A percentile compares a stretch with the other conserved stretches of the same genome.
Conservation (phyloP, 2,113 vertebrate species). For the Cryptomyrus ogoouensis region DNA sequence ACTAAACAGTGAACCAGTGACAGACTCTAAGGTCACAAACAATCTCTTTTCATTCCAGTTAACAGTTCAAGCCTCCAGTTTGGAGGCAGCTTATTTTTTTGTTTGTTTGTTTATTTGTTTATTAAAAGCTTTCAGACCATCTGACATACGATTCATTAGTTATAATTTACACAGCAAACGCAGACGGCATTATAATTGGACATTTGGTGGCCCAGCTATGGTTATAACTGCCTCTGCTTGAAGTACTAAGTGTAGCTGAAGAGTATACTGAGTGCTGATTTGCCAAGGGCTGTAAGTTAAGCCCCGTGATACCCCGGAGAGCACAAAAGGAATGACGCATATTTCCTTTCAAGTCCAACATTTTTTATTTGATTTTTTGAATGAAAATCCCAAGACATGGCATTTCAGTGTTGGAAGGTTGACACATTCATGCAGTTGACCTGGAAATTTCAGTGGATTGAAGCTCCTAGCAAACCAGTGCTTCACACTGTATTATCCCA, state of each 20-base stretch:
- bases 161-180: not conserved
- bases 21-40: not conserved
- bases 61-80: not conserved
- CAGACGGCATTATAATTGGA: not conserved
- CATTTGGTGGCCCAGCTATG: not conserved
- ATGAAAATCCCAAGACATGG: slow-evolving; percentile 14
- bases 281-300: not conserved
- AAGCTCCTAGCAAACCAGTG: not conserved
- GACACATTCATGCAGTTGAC: slow-evolving; percentile 15
- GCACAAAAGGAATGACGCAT: not conserved
- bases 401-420: slow-evolving; percentile 6
- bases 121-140: not conserved
- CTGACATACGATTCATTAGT: not conserved
- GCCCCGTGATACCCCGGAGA: not conserved
- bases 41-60: not conserved
- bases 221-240: not conserved
- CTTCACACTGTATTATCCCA: not conserved
- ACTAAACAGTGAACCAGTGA: not conserved
- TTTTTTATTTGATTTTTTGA: slow-evolving; percentile 19
- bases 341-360: not conserved
- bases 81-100: not conserved
- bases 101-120: not conserved
- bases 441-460: not conserved
- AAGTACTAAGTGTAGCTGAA: not conserved
- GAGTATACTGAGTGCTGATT: not conserved